Percentiles rank a stretch among this genome's conserved stretches.
These are phyloP conservation scores for Adoxophyes honmai DNA, from an alignment of 1,140 invertebrate species.

Conservation along the genomic window DNA sequence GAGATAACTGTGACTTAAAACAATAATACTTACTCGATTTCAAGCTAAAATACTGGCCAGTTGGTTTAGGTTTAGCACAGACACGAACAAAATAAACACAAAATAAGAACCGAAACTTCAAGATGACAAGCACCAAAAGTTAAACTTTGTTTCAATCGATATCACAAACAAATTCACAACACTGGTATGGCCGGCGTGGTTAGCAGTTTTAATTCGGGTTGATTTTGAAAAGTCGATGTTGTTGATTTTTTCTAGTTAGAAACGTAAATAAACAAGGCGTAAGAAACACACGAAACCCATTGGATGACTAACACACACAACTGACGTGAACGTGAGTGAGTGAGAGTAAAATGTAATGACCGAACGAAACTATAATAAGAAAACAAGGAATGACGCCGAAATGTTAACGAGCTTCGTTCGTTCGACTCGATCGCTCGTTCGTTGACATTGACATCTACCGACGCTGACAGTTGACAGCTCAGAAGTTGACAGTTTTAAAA, in stretches of 20 bases:
- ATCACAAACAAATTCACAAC: slow-evolving; percentile 11
- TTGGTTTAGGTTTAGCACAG: background rate
- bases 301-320: slow-evolving; percentile 27
- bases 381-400: slow-evolving; percentile 9
- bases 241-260: slow-evolving; percentile 26
- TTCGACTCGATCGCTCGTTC: background rate
- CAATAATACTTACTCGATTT: background rate
- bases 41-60: background rate
- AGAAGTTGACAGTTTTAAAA: background rate
- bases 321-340: slow-evolving; percentile 32
- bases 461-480: too few relatives aligned
- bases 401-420: background rate
- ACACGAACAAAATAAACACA: slow-evolving; percentile 10
- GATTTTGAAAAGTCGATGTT: slow-evolving; percentile 14
- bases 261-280: slow-evolving; percentile 44
- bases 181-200: background rate
- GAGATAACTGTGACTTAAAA: background rate
- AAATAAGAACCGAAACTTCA: background rate
- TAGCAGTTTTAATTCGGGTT: background rate
- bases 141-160: background rate
- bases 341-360: background rate
- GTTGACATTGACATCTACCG: too few relatives aligned
- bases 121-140: background rate
- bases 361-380: background rate
- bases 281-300: slow-evolving; percentile 24